These are phyloP conservation scores for Odontamblyopus rebecca DNA, from an alignment of 2,797 vertebrate genomes.

Conservation along the genomic window DNA sequence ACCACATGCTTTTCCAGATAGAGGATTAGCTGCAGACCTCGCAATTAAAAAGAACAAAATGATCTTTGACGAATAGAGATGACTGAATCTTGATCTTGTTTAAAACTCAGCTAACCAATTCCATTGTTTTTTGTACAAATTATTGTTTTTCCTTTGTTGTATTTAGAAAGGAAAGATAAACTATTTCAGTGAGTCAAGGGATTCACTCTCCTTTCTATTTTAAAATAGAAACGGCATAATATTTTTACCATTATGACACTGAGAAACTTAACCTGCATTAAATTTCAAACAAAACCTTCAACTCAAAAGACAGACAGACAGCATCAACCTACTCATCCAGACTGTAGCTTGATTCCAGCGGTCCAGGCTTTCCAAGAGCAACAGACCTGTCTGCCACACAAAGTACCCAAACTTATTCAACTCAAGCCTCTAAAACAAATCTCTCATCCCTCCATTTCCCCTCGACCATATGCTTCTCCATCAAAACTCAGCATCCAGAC, in stretches of 20 bases:
- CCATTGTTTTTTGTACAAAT: no score
- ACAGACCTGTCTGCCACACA: constrained; percentile 63
- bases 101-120: no score
- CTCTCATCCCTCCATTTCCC: constrained; percentile 20
- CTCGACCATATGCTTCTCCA: constrained; percentile 10
- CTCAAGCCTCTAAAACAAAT: constrained; percentile 30
- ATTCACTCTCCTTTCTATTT: no score
- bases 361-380: constrained; percentile 67
- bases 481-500: constrained; percentile 9
- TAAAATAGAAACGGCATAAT: neutral
- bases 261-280: neutral
- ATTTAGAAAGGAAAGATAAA: no score
- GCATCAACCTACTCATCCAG: constrained; percentile 42
- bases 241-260: neutral
- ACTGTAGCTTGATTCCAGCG: constrained; percentile 35
- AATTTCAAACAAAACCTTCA: neutral
- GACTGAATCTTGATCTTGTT: no score
- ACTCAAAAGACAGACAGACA: constrained; percentile 21
- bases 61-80: no score
- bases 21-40: no score
- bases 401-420: constrained; percentile 52
- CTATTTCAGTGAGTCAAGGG: no score
- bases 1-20: no score
- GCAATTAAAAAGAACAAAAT: no score
- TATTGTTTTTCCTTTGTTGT: no score